Evolutionary conservation across 2,113 vertebrate species (phyloP).

Genomic region (Poeciliopsis prolifica): DNA sequence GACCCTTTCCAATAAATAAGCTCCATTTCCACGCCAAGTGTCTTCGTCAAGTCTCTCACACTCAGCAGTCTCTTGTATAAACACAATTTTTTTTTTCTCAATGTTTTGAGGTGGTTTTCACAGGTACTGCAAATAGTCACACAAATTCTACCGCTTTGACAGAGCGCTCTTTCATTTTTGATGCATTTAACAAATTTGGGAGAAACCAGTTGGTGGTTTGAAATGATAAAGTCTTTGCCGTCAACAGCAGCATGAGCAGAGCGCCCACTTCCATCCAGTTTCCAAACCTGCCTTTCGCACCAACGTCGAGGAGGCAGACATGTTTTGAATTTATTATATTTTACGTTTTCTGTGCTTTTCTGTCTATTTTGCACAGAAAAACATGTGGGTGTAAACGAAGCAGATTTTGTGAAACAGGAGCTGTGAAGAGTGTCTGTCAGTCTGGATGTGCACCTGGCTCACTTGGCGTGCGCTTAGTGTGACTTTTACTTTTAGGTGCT

Average conservation of each 20-base stretch:
- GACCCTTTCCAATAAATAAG: constrained; percentile 48
- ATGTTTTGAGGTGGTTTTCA: not conserved
- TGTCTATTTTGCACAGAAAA: not conserved
- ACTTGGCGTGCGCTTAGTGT: no score
- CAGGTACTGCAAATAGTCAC: not conserved
- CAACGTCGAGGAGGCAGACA: not conserved
- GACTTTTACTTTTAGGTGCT: no score
- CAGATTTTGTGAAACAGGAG: not conserved
- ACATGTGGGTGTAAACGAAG: not conserved
- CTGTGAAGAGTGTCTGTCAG: not conserved
- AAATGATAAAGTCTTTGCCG: not conserved
- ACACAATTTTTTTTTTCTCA: not conserved
- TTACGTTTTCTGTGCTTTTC: not conserved
- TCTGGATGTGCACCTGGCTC: not conserved
- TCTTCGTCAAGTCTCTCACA: constrained; percentile 19
- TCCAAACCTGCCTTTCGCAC: not conserved
- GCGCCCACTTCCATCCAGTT: not conserved
- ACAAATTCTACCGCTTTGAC: not conserved
- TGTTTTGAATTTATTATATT: not conserved
- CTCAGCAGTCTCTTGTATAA: constrained; percentile 6
- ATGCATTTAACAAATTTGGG: constrained; percentile 5
- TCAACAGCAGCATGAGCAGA: not conserved
- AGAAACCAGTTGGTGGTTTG: not conserved
- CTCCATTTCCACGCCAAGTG: constrained; percentile 25
- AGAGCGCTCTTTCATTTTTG: constrained; percentile 5